Evolutionary conservation across 2,797 vertebrate genomes (phyloP).

Genomic region (Sebastes hubbsi): DNA sequence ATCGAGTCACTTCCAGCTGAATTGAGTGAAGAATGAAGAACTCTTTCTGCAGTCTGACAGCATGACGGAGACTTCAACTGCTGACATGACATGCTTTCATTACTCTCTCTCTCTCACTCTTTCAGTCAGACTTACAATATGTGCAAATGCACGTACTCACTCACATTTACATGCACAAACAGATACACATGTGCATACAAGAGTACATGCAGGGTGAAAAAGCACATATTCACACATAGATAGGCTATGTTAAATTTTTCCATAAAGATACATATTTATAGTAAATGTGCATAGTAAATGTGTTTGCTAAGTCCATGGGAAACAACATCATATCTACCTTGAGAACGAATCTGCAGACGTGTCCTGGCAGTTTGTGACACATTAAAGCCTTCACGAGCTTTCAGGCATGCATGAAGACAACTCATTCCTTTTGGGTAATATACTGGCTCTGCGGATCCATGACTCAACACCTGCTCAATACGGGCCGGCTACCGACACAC

Average conservation of each 20-base stretch:
- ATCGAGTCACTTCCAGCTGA: constrained; percentile 23
- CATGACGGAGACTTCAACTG: not conserved
- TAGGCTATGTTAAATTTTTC: no score
- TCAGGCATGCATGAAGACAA: constrained; percentile 58
- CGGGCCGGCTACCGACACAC: constrained; percentile 22
- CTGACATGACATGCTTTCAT: constrained; percentile 12
- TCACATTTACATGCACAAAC: not conserved
- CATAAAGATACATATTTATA: no score
- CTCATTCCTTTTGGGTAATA: constrained; percentile 35
- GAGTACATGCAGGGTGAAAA: not conserved
- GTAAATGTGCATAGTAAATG: not conserved
- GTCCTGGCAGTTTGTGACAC: constrained; percentile 47
- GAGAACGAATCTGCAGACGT: constrained; percentile 34
- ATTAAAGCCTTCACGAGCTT: constrained; percentile 41
- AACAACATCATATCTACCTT: constrained; percentile 2
- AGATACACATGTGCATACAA: not conserved
- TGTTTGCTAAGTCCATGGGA: constrained; percentile 10
- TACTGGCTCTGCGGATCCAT: constrained; percentile 23
- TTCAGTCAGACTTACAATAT: not conserved
- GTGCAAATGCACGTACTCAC: not conserved
- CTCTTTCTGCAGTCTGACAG: constrained; percentile 31
- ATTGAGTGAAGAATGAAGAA: constrained; percentile 34
- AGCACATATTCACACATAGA: no score
- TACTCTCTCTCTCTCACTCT: not conserved
- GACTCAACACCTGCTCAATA: constrained; percentile 44